These are phyloP conservation scores for Caenorhabditis inopinata DNA, from an alignment of 1,140 invertebrate species.

Conservation along the genomic window DNA sequence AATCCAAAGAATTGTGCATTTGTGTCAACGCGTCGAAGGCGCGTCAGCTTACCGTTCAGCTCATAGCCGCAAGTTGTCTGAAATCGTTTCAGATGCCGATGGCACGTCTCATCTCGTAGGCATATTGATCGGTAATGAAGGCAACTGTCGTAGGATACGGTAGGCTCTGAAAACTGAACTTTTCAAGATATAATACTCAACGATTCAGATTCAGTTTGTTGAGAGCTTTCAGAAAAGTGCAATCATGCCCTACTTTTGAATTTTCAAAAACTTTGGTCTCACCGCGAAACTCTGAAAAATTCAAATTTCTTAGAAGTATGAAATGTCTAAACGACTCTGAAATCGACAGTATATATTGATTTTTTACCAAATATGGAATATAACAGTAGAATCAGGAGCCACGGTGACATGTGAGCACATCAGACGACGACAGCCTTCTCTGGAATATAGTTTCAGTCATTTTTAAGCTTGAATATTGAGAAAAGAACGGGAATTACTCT, in stretches of 20 bases:
- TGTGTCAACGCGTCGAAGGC: not conserved
- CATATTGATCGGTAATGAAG: constrained; percentile 29
- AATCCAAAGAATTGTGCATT: not conserved
- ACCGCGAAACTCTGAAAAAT: no score
- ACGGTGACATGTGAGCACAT: constrained; percentile 24
- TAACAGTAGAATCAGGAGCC: constrained; percentile 8
- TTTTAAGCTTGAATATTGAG: no score
- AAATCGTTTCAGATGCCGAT: not conserved
- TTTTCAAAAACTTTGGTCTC: no score
- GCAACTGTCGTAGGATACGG: constrained; percentile 19
- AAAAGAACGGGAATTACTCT: no score
- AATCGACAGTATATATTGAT: no score
- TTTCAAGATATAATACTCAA: no score
- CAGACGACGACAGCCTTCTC: not conserved
- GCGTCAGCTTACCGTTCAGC: not conserved
- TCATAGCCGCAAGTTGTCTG: constrained; percentile 7
- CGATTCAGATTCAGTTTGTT: no score
- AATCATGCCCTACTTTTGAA: no score
- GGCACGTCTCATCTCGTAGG: constrained; percentile 8
- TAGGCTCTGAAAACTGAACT: not conserved
- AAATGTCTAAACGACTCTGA: no score
- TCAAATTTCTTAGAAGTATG: no score
- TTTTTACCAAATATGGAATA: constrained; percentile 1
- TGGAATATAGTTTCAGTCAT: not conserved
- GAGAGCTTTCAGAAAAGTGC: no score